phyloP scores from a whole-genome alignment of 2,888 invertebrate species.

The Euclidia mi region DNA sequence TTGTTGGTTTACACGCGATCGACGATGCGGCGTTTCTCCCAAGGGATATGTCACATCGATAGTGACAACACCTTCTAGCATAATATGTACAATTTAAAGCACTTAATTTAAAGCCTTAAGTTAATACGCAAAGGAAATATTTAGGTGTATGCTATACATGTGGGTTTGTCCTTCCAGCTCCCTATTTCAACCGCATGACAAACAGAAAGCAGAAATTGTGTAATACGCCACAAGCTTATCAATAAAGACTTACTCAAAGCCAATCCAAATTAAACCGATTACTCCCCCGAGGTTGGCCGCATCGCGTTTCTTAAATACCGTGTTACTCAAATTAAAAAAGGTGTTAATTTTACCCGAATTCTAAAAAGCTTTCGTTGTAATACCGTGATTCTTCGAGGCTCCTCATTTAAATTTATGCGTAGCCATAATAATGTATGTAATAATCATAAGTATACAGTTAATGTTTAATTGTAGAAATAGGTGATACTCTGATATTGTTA shows the following conservation, averaged over 20 bases:
- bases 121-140: no score
- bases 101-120: no score
- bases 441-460: no score
- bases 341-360: conserved; percentile 64
- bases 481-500: no score
- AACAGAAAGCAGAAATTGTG: no score
- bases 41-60: conserved; percentile 10
- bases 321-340: conserved; percentile 75
- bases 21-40: conserved; percentile 48
- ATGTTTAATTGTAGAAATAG: no score
- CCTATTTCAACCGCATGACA: no score
- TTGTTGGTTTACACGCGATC: conserved; percentile 51
- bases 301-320: conserved; percentile 61
- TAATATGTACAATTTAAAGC: no score
- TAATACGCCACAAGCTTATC: conserved; percentile 20
- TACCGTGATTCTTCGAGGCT: conserved; percentile 54
- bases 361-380: conserved; percentile 54
- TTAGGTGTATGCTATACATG: no score
- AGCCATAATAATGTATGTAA: conserved; percentile 60
- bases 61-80: no score
- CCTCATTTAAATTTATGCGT: conserved; percentile 67
- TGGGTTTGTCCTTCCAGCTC: no score
- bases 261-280: conserved; percentile 68
- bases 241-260: conserved; percentile 39
- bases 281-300: conserved; percentile 49